Conservation (phyloP, 2,888 invertebrate species). For the Iselma pallidipennis region DNA sequence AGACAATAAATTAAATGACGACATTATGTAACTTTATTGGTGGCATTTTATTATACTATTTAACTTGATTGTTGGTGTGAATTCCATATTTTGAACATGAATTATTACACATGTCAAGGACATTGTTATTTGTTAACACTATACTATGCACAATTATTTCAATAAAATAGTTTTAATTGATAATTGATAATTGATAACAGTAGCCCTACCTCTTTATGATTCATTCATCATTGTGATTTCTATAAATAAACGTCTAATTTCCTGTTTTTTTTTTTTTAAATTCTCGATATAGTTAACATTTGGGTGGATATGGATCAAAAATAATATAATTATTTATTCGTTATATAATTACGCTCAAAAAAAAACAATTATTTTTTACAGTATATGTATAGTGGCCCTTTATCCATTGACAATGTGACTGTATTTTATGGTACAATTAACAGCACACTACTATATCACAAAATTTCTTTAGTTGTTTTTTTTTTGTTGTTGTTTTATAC, state of each 20-base stretch:
- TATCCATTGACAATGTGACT: too few species aligned
- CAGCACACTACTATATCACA: background rate
- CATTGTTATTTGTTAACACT: background rate
- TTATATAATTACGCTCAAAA: too few species aligned
- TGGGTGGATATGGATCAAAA: too few species aligned
- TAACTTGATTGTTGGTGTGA: too few species aligned
- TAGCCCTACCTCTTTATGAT: constrained; percentile 23
- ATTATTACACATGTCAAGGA: background rate
- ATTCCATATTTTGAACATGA: too few species aligned
- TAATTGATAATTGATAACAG: constrained; percentile 7
- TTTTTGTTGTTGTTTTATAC: background rate
- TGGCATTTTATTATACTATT: too few species aligned
- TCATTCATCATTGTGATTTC: constrained; percentile 14
- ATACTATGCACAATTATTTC: background rate
- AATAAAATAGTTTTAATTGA: background rate
- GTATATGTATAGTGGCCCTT: too few species aligned
- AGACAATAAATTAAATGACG: background rate
- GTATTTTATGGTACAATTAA: background rate
- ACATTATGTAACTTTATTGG: constrained; percentile 8
- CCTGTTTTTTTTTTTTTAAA: constrained; percentile 5
- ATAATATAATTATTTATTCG: too few species aligned
- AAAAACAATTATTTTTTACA: too few species aligned
- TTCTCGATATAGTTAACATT: background rate
- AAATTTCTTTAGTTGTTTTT: background rate
- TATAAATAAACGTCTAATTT: constrained; percentile 22